A percentile compares a stretch with the other conserved stretches of the same genome.
These are phyloP conservation scores for Engystomops pustulosus DNA, from an alignment of 2,113 vertebrate genomes.

Conservation along the genomic window DNA sequence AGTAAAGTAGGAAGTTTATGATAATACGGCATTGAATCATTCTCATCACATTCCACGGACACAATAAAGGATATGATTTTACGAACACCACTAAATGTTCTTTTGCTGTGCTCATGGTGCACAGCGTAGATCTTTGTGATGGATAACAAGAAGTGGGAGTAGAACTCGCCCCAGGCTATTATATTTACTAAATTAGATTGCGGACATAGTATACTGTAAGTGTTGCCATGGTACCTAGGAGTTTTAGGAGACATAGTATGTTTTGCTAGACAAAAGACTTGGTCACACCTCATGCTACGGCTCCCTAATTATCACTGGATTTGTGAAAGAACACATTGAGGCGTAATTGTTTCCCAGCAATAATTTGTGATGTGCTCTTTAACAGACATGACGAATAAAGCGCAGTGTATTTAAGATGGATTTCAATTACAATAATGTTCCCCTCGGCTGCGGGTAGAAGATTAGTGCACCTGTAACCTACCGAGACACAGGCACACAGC, in stretches of 20 bases:
- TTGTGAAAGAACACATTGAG: conserved; percentile 14
- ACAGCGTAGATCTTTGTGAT: not conserved
- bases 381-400: conserved; percentile 15
- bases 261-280: conserved; percentile 13
- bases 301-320: conserved; percentile 10
- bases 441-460: not conserved
- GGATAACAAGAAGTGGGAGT: conserved; percentile 21
- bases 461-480: conserved; percentile 14
- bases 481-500: not conserved
- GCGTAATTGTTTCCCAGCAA: conserved; percentile 21
- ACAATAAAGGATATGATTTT: not conserved
- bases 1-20: not conserved
- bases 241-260: conserved; percentile 22
- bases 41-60: not conserved
- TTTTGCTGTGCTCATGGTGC: not conserved
- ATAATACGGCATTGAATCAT: not conserved
- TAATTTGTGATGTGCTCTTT: not conserved
- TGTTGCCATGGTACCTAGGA: conserved; percentile 36
- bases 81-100: not conserved
- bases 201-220: conserved; percentile 39
- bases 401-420: not conserved
- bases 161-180: conserved; percentile 26
- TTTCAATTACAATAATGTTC: conserved; percentile 32
- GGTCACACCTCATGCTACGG: conserved; percentile 27
- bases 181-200: conserved; percentile 47